A percentile compares a stretch with the other conserved stretches of the same genome.
Conservation (phyloP, 64 coral and sea anemone genomes). For the Acropora yongei region DNA sequence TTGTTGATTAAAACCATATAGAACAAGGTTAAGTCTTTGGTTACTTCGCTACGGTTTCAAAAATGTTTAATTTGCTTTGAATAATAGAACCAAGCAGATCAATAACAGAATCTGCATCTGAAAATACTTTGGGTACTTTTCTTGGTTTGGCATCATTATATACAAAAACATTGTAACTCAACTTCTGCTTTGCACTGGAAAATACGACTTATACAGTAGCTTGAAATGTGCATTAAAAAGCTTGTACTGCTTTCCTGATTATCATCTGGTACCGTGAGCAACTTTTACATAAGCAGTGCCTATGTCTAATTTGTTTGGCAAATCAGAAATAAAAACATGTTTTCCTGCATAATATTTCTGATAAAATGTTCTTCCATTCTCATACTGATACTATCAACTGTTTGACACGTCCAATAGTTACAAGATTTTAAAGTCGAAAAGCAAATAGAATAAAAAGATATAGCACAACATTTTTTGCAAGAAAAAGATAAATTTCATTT, state of each 20-base stretch:
- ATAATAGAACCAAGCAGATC: too few species aligned
- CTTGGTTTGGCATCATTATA: not conserved
- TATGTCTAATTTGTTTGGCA: constrained; percentile 2
- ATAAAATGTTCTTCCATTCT: constrained; percentile 44
- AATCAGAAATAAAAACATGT: constrained; percentile 13
- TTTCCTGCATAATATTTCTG: constrained; percentile 27
- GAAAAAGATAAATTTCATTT: too few species aligned
- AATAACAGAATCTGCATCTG: too few species aligned
- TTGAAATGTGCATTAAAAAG: constrained; percentile 11
- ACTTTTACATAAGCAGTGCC: constrained; percentile 26
- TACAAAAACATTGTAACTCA: not conserved
- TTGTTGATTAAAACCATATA: too few species aligned
- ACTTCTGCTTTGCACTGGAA: too few species aligned
- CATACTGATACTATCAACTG: not conserved
- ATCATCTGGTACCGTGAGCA: not conserved
- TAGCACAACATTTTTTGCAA: too few species aligned
- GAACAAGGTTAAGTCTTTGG: too few species aligned
- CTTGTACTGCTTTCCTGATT: not conserved
- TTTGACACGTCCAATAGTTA: constrained; percentile 19
- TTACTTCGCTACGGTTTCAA: too few species aligned
- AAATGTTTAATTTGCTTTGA: too few species aligned
- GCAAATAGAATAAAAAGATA: too few species aligned
- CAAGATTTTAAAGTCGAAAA: constrained; percentile 1
- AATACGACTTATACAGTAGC: constrained; percentile 32
- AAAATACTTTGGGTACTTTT: not conserved